These are phyloP conservation scores for Bembecia ichneumoniformis DNA, from an alignment of 2,888 invertebrate genomes.

Conservation along the genomic window DNA sequence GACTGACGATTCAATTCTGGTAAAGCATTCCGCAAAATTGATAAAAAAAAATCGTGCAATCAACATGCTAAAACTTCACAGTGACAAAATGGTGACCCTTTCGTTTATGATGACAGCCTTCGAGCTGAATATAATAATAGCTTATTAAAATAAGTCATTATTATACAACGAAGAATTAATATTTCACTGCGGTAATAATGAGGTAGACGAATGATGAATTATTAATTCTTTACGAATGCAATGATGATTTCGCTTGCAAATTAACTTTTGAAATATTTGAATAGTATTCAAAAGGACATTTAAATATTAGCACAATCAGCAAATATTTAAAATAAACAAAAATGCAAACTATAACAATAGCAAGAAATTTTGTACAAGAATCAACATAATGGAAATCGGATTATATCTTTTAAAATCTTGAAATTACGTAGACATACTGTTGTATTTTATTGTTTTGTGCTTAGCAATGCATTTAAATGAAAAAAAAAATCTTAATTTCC, in stretches of 20 bases:
- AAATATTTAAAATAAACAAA: not conserved
- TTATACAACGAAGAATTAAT: no score
- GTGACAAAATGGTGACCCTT: not conserved
- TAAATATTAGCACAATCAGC: not conserved
- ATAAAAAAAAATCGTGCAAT: slow-evolving; percentile 45
- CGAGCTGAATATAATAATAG: no score
- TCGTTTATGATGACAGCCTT: not conserved
- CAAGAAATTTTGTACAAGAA: not conserved
- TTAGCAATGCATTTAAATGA: no score
- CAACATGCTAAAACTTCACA: slow-evolving; percentile 39
- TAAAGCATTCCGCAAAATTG: slow-evolving; percentile 44
- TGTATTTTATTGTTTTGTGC: no score
- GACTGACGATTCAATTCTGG: slow-evolving; percentile 29
- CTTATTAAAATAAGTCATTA: no score
- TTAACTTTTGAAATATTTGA: not conserved
- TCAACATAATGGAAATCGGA: slow-evolving; percentile 7
- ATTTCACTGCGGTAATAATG: no score
- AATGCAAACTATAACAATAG: not conserved
- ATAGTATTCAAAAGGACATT: not conserved
- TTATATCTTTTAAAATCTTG: not conserved
- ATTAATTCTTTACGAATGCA: not conserved
- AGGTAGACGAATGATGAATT: not conserved
- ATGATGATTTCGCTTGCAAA: not conserved
- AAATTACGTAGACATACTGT: no score
- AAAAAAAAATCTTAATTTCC: no score